Base-by-base conservation (phyloP, 92 coral and sea anemone genomes). In the Epizoanthus illoricatus region DNA sequence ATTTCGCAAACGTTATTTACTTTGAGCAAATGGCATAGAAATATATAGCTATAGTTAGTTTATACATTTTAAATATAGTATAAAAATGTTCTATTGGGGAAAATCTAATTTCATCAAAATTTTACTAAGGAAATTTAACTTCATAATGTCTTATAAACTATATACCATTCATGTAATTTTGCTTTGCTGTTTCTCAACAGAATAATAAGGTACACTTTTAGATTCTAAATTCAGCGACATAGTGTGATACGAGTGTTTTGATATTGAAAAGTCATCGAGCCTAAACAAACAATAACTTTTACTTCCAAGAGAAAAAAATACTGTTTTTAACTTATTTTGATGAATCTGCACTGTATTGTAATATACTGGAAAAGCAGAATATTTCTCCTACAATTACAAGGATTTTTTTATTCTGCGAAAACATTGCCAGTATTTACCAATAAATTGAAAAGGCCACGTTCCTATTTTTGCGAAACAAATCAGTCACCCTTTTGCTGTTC, bases 1-100 rank as follows among this genome's bases (percentile, higher is more conserved):
- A n/a, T 3, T 71, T 71, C 33, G 7, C 58, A 71, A 76, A 76
- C 81, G 81, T 75, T 75, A 75, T 55, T 45, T 60, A 57, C 69
- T 76, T 62, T 78, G 47, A 78, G 9, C 82, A 78, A 62, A 78
- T 61, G 71, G 56, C 56, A 52, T 52, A 52, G 11, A 52, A 52
- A 9, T 52, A 52, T 52, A 52, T 52, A 52, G 56, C 56, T 52
- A 9, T 52, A 11, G 56, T 52, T 2, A 9, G 56, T 52, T 52
- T 13, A 52, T 52, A 52, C 12, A 52, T 52, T 52, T 28, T 52
- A 9, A 52, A 52, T 52, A 9, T 9, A 52, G 13, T 49, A 8
- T 13, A 49, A 49, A 49, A 49, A 49, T 49, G 56, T 49, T 49
- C 9, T 49, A 49, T 7, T 49, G 15, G 15, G 15, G 56, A 28